These are phyloP conservation scores for Acinonyx jubatus DNA, from an alignment of 2,113 vertebrate species.

Conservation along the genomic window DNA sequence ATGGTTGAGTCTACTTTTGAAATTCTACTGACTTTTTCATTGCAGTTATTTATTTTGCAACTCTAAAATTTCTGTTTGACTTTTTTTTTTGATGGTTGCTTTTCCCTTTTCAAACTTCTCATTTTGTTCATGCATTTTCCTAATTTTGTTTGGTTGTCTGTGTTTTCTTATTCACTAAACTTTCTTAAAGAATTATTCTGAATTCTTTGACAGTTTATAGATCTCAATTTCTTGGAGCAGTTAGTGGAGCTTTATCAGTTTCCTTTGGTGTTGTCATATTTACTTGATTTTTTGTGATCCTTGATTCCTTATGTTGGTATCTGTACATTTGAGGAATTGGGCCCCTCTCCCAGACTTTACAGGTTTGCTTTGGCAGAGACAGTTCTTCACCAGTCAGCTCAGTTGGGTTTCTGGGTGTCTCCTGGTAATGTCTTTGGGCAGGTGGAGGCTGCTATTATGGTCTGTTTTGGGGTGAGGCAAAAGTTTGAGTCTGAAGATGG, in stretches of 20 bases:
- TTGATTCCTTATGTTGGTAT: neutral
- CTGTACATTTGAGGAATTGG: neutral
- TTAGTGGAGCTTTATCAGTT: neutral
- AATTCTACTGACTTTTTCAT: neutral
- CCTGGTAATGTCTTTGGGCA: neutral
- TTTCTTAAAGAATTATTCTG: neutral
- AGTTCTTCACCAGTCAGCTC: neutral
- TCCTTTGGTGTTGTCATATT: neutral
- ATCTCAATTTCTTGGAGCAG: neutral
- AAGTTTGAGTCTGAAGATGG: neutral
- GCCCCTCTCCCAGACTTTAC: neutral
- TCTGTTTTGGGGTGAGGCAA: neutral
- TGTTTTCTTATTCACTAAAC: neutral
- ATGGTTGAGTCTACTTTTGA: neutral
- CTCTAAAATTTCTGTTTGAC: neutral
- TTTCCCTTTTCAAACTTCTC: neutral
- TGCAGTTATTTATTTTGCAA: neutral
- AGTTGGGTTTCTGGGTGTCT: neutral
- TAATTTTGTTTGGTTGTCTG: neutral
- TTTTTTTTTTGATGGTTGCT: neutral
- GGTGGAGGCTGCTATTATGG: neutral
- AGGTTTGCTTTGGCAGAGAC: neutral
- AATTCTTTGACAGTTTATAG: neutral
- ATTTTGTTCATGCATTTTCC: neutral
- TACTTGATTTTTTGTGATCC: neutral